phyloP scores from a whole-genome alignment of 2,888 invertebrate genomes.

The Lasius fuliginosus region DNA sequence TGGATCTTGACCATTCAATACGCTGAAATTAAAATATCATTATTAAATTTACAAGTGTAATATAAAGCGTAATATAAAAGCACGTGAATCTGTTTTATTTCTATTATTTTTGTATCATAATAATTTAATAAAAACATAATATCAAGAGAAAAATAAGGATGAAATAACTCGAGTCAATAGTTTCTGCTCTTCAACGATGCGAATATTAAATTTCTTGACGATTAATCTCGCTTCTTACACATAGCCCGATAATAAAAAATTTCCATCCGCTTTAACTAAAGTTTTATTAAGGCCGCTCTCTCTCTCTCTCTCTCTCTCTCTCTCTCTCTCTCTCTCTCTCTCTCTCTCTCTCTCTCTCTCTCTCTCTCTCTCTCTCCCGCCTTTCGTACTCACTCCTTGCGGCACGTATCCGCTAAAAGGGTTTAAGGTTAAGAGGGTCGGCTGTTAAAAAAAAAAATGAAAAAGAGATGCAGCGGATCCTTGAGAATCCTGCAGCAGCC shows the following conservation, averaged over 20 bases:
- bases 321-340: constrained; percentile 4
- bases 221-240: constrained; percentile 42
- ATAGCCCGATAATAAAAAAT: constrained; percentile 28
- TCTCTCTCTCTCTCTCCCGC: background rate
- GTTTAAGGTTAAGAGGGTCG: constrained; percentile 55
- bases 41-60: background rate
- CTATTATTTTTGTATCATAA: background rate
- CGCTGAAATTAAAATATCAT: background rate
- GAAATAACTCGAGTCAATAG: background rate
- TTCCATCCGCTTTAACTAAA: constrained; percentile 52
- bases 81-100: background rate
- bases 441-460: constrained; percentile 31
- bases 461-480: constrained; percentile 63
- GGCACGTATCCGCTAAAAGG: constrained; percentile 61
- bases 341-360: constrained; percentile 4
- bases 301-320: background rate
- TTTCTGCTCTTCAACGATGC: background rate
- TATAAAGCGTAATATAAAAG: background rate
- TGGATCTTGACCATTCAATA: constrained; percentile 15
- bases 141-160: background rate
- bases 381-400: constrained; percentile 22
- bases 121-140: constrained; percentile 1
- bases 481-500: constrained; percentile 75
- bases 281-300: constrained; percentile 36
- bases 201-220: constrained; percentile 38